Conservation (phyloP, 2,113 vertebrate genomes). For the Mustelus asterias region DNA sequence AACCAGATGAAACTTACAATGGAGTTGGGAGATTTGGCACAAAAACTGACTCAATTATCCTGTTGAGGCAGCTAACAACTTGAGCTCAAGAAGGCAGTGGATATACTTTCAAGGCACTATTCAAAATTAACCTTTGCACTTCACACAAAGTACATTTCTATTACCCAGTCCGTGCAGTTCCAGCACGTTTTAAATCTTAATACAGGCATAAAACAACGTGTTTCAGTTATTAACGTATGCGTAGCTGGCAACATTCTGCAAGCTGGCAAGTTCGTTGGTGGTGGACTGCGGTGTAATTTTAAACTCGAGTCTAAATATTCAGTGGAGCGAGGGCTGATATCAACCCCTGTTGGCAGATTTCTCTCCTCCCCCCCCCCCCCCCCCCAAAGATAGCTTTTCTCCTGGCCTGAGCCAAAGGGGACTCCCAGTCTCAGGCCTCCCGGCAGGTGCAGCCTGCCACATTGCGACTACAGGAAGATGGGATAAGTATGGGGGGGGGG, state of each 20-base stretch:
- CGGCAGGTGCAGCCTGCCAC: not conserved
- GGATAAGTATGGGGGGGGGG: not conserved
- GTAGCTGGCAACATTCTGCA: not conserved
- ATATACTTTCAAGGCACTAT: not conserved
- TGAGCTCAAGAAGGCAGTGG: not conserved
- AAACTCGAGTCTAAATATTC: not conserved
- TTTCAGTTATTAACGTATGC: not conserved
- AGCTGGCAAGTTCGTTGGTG: not conserved
- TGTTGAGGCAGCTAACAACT: not conserved
- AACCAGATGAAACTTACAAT: conserved; percentile 1
- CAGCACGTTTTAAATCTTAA: not conserved
- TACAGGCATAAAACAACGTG: not conserved
- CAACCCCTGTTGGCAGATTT: not conserved
- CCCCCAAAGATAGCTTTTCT: not conserved
- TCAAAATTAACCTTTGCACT: not conserved
- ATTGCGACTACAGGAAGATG: not conserved
- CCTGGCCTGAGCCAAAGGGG: not conserved
- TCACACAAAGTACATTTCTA: not conserved
- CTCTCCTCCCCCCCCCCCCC: too few species aligned
- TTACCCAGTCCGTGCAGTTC: not conserved
- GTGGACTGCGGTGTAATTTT: not conserved
- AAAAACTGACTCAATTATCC: not conserved
- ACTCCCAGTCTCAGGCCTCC: not conserved
- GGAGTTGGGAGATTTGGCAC: not conserved
- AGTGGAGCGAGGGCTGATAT: not conserved